phyloP scores from a whole-genome alignment of 2,113 vertebrate genomes.

The Hippoglossus stenolepis region DNA sequence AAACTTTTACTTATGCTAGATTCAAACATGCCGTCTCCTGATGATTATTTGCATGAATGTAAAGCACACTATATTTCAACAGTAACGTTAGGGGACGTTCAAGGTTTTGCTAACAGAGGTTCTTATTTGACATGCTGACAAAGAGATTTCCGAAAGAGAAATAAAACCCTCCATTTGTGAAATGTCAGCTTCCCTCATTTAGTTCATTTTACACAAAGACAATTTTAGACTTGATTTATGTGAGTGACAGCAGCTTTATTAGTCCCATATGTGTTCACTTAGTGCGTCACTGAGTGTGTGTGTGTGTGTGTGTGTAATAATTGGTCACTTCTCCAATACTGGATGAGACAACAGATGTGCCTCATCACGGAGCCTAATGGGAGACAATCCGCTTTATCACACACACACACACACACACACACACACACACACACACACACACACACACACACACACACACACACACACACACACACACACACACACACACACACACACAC shows the following conservation, averaged over 20 bases:
- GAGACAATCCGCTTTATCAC: slow-evolving; percentile 51
- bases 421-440: too few species aligned
- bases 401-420: too few species aligned
- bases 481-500: too few species aligned
- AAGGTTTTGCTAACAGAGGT: background rate
- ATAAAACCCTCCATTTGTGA: background rate
- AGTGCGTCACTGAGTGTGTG: background rate
- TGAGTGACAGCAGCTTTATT: slow-evolving; percentile 5
- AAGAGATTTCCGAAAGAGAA: slow-evolving; percentile 3
- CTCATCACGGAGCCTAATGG: slow-evolving; percentile 68
- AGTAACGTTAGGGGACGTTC: background rate
- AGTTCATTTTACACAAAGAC: slow-evolving; percentile 1
- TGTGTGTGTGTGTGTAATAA: slow-evolving; percentile 5
- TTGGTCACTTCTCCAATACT: slow-evolving; percentile 38
- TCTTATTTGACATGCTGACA: slow-evolving; percentile 1
- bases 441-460: too few species aligned
- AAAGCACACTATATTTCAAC: too few species aligned
- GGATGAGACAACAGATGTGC: slow-evolving; percentile 53
- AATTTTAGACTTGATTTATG: slow-evolving; percentile 11
- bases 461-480: too few species aligned
- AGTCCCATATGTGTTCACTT: background rate
- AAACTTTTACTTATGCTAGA: too few species aligned
- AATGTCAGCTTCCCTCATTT: background rate
- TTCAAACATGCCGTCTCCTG: too few species aligned
- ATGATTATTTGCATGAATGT: too few species aligned